Base-by-base conservation (phyloP, 2,888 invertebrate genomes). In the Smittia aterrima region DNA sequence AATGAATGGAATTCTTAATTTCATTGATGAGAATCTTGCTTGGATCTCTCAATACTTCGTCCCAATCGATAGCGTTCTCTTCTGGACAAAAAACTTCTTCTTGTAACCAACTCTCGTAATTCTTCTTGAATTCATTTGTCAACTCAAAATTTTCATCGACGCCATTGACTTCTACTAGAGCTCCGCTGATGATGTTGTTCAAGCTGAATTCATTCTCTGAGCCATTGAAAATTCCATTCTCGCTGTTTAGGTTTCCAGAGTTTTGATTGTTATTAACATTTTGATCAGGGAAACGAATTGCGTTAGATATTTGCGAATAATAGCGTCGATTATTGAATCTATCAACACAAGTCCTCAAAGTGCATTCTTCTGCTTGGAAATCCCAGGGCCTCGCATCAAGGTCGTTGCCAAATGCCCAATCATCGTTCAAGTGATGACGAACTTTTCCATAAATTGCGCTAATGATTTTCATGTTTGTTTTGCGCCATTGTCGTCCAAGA, bases 321-420 rank as follows among this genome's bases (percentile, higher is more conserved):
- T 99, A 98, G 76, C 98, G 87, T 22, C 98, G 88, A 80, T 92
- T 90, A 83, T 99, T 98, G 80, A 99, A 99, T 75, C 95, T 88
- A 84, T 99, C 98, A 1, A 99, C 98, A 77, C 93, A 94, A 0
- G 93, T 91, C 76, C 98, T 88, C 75, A 99, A 84, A 11, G 95
- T 92, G 82, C 96, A 96, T 81, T 99, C 99, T 82, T 99, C 98
- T 38, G 94, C 95, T 84, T 99, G 93, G 79, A 95, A 98, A 82
- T 99, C 98, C 97, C 97, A 98, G 0, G 98, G 98, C 76, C 96
- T 87, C 0, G 97, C 97, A 84, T 98, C 97, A 79, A 98, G 88
- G 85, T 98, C 93, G 85, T 99, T 99, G 73, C 98, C 98, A 85
- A 94, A 99, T 1, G 99, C 99, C 99, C 99, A 99, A 83, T 99